phyloP scores from a whole-genome alignment of 2,888 invertebrate species.

The Mythimna impura region DNA sequence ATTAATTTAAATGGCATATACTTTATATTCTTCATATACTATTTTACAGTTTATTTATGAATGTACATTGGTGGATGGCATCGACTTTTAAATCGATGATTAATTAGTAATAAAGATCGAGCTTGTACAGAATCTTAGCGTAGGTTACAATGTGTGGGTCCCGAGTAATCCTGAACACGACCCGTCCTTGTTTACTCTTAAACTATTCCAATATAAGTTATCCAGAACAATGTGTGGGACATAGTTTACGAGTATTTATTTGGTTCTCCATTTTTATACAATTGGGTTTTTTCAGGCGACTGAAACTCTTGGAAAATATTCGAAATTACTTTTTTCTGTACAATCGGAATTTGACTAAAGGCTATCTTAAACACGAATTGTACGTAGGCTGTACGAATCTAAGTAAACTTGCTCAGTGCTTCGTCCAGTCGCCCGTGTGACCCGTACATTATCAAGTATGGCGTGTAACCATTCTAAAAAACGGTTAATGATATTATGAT shows the following conservation, averaged over 20 bases:
- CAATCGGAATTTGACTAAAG: slow-evolving; percentile 48
- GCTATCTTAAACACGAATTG: slow-evolving; percentile 52
- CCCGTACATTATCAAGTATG: slow-evolving; percentile 55
- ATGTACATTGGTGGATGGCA: slow-evolving; percentile 52
- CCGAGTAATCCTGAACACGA: slow-evolving; percentile 61
- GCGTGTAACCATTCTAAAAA: slow-evolving; percentile 71
- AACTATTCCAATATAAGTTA: slow-evolving; percentile 88
- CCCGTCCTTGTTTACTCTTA: slow-evolving; percentile 76
- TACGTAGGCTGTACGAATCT: slow-evolving; percentile 36
- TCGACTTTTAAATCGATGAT: slow-evolving; percentile 42
- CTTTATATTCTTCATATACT: slow-evolving; percentile 51
- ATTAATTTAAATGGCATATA: slow-evolving; percentile 41
- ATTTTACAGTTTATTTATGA: slow-evolving; percentile 42
- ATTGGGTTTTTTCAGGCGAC: slow-evolving; percentile 53
- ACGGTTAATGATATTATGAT: slow-evolving; percentile 82
- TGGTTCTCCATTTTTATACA: slow-evolving; percentile 62
- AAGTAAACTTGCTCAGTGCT: slow-evolving; percentile 36
- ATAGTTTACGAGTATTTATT: slow-evolving; percentile 68
- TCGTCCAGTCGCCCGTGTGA: slow-evolving; percentile 56
- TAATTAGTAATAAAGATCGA: slow-evolving; percentile 18
- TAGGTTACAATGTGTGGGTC: slow-evolving; percentile 39
- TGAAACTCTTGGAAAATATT: slow-evolving; percentile 39
- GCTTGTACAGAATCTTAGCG: slow-evolving; percentile 7
- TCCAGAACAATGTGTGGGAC: slow-evolving; percentile 87
- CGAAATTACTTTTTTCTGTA: slow-evolving; percentile 34